Evolutionary conservation across 1,140 invertebrate species (phyloP).

Genomic region (Acyrthosiphon pisum): DNA sequence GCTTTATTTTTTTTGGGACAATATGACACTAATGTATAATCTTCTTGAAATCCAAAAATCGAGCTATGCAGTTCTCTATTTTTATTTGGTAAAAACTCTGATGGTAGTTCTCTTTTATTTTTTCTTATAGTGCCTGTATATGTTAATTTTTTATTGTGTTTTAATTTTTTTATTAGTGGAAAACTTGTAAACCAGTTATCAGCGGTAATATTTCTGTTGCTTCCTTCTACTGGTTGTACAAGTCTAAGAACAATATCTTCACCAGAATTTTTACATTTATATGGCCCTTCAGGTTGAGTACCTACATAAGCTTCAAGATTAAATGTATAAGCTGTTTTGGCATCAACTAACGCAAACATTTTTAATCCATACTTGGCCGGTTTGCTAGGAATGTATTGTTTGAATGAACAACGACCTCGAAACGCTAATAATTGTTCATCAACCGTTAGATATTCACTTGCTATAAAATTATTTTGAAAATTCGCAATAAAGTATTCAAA

Average conservation of each 20-base stretch:
- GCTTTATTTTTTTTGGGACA: slow-evolving; percentile 33
- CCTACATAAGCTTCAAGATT: slow-evolving; percentile 62
- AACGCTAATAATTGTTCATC: slow-evolving; percentile 62
- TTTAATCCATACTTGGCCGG: slow-evolving; percentile 65
- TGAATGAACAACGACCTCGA: slow-evolving; percentile 63
- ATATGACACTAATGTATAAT: slow-evolving; percentile 16
- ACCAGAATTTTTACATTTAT: slow-evolving; percentile 60
- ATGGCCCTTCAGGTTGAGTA: slow-evolving; percentile 61
- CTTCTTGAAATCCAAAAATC: slow-evolving; percentile 30
- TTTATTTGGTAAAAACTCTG: slow-evolving; percentile 40
- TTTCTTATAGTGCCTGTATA: slow-evolving; percentile 35
- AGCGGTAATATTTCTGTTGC: slow-evolving; percentile 61
- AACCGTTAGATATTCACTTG: slow-evolving; percentile 62
- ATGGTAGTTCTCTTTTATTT: slow-evolving; percentile 57
- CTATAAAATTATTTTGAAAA: slow-evolving; percentile 59
- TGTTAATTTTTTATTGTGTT: slow-evolving; percentile 59
- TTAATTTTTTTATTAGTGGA: slow-evolving; percentile 61
- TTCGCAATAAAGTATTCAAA: slow-evolving; percentile 43
- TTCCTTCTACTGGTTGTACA: slow-evolving; percentile 22
- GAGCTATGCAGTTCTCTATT: neutral
- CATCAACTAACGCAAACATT: slow-evolving; percentile 61
- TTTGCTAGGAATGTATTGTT: slow-evolving; percentile 64
- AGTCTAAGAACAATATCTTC: slow-evolving; percentile 23
- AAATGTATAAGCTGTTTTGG: slow-evolving; percentile 61
- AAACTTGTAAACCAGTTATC: slow-evolving; percentile 62